These are phyloP conservation scores for Trilocha varians DNA, from an alignment of 2,888 invertebrate species.

Conservation along the genomic window DNA sequence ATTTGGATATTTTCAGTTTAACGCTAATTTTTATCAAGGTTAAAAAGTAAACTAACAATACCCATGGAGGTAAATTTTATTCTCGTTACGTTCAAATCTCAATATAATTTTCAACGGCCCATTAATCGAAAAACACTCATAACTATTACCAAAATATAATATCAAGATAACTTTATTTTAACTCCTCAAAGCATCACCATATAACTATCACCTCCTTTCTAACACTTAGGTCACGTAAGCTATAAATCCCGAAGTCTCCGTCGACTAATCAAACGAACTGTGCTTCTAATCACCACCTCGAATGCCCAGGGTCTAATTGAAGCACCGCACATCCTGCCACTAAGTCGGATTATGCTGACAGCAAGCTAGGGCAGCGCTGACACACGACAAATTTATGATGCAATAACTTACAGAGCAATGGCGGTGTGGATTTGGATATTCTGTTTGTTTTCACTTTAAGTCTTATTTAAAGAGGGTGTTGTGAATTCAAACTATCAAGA, in stretches of 20 bases:
- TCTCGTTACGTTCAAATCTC: too few relatives aligned
- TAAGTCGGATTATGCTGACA: constrained; percentile 21
- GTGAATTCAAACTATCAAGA: too few relatives aligned
- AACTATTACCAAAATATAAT: too few relatives aligned
- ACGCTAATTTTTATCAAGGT: too few relatives aligned
- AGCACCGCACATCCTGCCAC: constrained; percentile 8
- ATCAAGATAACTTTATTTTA: too few relatives aligned
- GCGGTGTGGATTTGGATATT: constrained; percentile 15
- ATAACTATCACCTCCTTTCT: neutral
- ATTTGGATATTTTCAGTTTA: too few relatives aligned
- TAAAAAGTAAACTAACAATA: too few relatives aligned
- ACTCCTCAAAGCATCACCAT: too few relatives aligned
- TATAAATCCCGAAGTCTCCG: constrained; percentile 5
- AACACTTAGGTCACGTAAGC: neutral
- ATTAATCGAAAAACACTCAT: too few relatives aligned
- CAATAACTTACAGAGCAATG: constrained; percentile 33
- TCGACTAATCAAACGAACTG: constrained; percentile 3
- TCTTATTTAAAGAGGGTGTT: neutral
- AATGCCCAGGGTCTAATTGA: constrained; percentile 9
- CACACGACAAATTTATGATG: constrained; percentile 39
- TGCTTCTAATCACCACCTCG: constrained; percentile 7
- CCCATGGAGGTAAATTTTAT: too few relatives aligned
- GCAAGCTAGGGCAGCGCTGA: constrained; percentile 22
- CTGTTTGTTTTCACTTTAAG: constrained; percentile 16
- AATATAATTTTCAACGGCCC: too few relatives aligned